Conservation (phyloP, 2,888 invertebrate genomes). For the Melangyna quadrimaculata region DNA sequence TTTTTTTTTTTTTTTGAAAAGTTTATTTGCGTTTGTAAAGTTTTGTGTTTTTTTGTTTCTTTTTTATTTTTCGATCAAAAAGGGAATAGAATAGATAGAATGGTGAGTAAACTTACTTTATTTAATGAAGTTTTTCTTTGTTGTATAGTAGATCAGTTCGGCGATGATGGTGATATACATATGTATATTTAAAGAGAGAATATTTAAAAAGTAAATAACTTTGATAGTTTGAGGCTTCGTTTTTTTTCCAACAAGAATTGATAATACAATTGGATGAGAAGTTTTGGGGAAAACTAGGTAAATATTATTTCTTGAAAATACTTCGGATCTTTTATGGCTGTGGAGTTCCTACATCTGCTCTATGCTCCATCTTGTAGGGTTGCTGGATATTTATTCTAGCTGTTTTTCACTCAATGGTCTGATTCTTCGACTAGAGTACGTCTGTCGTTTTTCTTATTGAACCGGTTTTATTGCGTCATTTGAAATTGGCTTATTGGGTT, state of each 20-base stretch:
- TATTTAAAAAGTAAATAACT: slow-evolving; percentile 34
- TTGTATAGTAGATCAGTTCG: not conserved
- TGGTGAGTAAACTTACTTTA: slow-evolving; percentile 34
- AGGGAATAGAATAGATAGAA: not conserved
- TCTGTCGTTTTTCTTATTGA: no score
- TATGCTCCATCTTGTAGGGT: no score
- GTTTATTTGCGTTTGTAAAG: slow-evolving; percentile 35
- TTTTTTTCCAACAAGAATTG: not conserved
- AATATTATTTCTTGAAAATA: not conserved
- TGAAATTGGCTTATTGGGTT: no score
- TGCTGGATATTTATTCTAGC: no score
- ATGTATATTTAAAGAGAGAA: not conserved
- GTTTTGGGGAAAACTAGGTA: not conserved
- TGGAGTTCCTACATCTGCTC: no score
- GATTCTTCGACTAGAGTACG: no score
- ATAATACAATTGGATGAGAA: slow-evolving; percentile 11
- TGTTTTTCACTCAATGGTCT: no score
- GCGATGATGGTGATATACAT: not conserved
- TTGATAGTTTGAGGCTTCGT: not conserved
- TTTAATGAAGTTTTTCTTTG: slow-evolving; percentile 46
- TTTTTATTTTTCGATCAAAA: slow-evolving; percentile 1
- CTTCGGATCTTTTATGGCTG: not conserved
- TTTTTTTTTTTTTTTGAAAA: slow-evolving; percentile 23
- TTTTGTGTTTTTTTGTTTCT: no score
- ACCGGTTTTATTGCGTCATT: no score